Conservation (phyloP, 2,797 vertebrate species). For the Myripristis murdjan region DNA sequence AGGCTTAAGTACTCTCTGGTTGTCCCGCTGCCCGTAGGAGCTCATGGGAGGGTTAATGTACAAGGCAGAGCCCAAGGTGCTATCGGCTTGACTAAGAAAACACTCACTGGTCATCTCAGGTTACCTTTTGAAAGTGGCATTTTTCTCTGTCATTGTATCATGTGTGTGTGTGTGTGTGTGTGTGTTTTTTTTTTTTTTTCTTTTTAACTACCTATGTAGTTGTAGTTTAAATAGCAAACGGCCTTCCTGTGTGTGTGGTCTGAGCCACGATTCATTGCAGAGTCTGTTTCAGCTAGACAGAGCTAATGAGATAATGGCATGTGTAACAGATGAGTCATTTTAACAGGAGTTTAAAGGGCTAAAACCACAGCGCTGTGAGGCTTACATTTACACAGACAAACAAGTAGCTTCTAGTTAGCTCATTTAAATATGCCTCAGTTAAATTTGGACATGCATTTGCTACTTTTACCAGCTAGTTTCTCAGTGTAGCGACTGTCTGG, state of each 20-base stretch:
- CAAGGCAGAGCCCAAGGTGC: constrained; percentile 4
- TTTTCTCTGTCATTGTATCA: constrained; percentile 8
- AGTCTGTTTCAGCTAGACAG: constrained; percentile 44
- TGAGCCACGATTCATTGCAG: constrained; percentile 19
- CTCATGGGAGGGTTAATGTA: constrained; percentile 15
- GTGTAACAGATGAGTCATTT: constrained; percentile 67
- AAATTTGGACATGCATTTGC: constrained; percentile 29
- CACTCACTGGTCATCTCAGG: constrained; percentile 15
- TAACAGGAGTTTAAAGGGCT: constrained; percentile 50
- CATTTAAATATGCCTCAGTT: constrained; percentile 42
- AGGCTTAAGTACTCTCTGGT: constrained; percentile 13
- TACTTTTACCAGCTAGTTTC: constrained; percentile 6
- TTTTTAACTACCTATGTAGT: constrained; percentile 10
- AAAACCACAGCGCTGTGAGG: constrained; percentile 47
- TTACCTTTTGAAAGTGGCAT: constrained; percentile 20
- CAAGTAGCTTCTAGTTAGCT: constrained; percentile 28
- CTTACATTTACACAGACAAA: constrained; percentile 41
- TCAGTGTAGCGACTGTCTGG: constrained; percentile 9
- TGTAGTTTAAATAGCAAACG: neutral
- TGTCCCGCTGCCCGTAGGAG: constrained; percentile 12
- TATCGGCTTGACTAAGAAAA: constrained; percentile 27
- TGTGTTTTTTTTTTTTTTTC: no score
- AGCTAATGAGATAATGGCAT: constrained; percentile 55
- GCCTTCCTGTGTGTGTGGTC: constrained; percentile 46
- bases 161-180: constrained; percentile 1